Base-by-base conservation (phyloP, 1,140 invertebrate species). In the Lineus longissimus region DNA sequence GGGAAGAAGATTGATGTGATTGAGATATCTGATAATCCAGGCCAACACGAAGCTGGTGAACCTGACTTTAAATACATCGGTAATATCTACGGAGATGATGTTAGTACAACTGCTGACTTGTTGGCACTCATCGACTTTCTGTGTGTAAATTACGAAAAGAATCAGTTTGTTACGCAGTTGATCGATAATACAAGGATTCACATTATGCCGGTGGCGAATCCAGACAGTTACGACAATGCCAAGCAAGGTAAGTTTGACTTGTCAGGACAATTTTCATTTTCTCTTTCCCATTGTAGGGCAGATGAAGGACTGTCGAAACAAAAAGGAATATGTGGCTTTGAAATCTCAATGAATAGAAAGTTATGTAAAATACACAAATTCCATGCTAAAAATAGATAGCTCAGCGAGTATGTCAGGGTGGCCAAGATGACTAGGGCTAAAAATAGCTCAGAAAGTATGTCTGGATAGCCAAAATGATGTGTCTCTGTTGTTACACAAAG, bases 1-100 rank as follows among this genome's bases (percentile, higher is more conserved):
- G 91, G 91, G 65, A 86, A 92, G 33, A 92, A 96, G 73, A 85
- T 97, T 17, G 96, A 93, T 94, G 94, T 96, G 27, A 89, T 97
- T 88, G 92, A 96, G 54, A 90, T 97, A 19, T 92, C 93, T 0
- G 76, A 80, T 62, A 75, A 88, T 89, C 40, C 94, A 89, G 41
- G 93, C 89, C 0, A 90, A 90, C 78, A 91, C 92, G 79, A 93
- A 93, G 79, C 92, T 92, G 88, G 88, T 25, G 75, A 80, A 59
- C 78, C 79, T 22, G 77, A 81, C 61, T 80, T 94, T 74, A 94
- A 94, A 79, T 94, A 92, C 78, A 87, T 95, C 55, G 93, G 87
- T 23, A 94, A 94, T 79, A 94, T 95, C 87, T 92, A 95, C 75
- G 92, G 92, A 36, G 94, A 95, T 81, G 92, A 95, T 81, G 91